Conservation (phyloP, 1,140 invertebrate species). For the Neodiprion virginianus region DNA sequence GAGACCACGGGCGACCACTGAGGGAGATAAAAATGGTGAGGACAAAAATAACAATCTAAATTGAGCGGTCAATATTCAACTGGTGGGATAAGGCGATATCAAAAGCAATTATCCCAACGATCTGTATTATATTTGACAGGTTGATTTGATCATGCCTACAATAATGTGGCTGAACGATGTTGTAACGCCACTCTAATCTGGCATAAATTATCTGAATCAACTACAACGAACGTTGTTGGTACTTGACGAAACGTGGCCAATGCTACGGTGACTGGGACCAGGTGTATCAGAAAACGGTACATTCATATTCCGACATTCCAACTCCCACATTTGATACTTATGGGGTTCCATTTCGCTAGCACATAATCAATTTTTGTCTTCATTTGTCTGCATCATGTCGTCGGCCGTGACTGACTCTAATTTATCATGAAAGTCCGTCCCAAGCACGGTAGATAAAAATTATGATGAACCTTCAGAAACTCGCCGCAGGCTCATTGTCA, state of each 20-base stretch:
- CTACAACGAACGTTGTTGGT: not conserved
- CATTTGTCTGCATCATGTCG: no score
- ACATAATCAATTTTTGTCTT: no score
- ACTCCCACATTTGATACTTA: no score
- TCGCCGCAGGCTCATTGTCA: not conserved
- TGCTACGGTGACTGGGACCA: no score
- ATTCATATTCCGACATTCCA: no score
- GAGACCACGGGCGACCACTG: no score
- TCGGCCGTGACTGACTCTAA: no score
- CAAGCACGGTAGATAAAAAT: no score
- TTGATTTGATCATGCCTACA: slow-evolving; percentile 1
- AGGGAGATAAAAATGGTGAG: not conserved
- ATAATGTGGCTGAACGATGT: not conserved
- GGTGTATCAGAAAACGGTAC: no score
- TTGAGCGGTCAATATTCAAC: not conserved
- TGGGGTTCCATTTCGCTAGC: no score
- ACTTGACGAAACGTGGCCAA: no score
- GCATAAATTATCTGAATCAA: not conserved
- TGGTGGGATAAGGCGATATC: not conserved
- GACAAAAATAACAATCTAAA: not conserved
- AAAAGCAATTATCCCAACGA: not conserved
- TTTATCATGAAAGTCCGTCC: no score
- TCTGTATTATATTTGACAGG: not conserved
- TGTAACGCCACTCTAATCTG: not conserved
- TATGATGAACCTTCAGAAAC: not conserved